A percentile compares a stretch with the other conserved stretches of the same genome.
Conservation (phyloP, 2,113 vertebrate species). For the Riparia riparia region DNA sequence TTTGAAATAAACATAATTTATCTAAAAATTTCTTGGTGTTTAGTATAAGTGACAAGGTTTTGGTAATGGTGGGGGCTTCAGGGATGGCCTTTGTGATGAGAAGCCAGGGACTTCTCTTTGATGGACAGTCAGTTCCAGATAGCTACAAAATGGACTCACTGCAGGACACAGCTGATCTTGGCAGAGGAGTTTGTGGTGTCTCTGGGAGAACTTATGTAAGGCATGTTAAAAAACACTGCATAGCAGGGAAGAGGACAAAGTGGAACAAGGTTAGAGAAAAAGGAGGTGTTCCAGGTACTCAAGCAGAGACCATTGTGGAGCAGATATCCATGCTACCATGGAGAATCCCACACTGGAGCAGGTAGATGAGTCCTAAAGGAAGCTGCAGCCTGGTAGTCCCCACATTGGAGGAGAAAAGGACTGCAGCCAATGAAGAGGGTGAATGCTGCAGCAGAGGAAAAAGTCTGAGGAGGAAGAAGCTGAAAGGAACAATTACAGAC, state of each 20-base stretch:
- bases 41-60: background rate
- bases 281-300: accelerated
- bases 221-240: background rate
- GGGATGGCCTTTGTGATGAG: background rate
- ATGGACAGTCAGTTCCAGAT: background rate
- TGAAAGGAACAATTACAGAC: background rate
- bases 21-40: background rate
- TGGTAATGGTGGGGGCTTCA: background rate
- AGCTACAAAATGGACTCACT: background rate
- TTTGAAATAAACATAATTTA: background rate
- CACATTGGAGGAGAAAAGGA: accelerated
- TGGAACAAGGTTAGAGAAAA: background rate
- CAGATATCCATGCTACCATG: background rate
- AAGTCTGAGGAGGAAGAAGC: background rate
- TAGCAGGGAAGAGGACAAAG: background rate
- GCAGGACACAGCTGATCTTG: background rate
- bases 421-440: background rate
- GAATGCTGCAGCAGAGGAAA: background rate
- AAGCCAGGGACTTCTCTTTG: background rate
- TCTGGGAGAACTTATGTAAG: background rate
- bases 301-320: background rate
- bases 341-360: background rate
- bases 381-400: background rate
- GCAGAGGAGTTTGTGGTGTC: background rate
- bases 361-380: background rate